Percentiles rank a stretch among this genome's conserved stretches.
Evolutionary conservation across 2,888 invertebrate species (phyloP).

Genomic region (Omphaloscelis lunosa): DNA sequence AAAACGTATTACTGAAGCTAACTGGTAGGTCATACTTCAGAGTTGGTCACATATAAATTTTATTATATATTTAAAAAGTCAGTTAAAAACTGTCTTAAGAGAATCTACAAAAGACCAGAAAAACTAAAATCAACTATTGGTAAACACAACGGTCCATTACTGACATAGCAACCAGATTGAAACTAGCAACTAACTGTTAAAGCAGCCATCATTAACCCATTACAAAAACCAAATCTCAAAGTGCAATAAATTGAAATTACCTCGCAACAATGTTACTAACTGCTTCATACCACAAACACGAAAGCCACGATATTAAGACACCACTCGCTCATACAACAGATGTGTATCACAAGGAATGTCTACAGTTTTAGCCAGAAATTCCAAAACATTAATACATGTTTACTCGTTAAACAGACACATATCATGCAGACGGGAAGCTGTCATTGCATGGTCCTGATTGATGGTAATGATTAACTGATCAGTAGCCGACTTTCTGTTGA

Average conservation of each 20-base stretch:
- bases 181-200: constrained; percentile 1
- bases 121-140: not conserved
- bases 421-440: constrained; percentile 18
- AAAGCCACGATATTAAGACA: constrained; percentile 27
- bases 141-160: not conserved
- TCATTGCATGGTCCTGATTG: constrained; percentile 12
- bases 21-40: no score
- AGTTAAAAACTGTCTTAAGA: not conserved
- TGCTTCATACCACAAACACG: not conserved
- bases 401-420: constrained; percentile 7
- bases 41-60: no score
- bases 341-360: not conserved
- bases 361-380: not conserved
- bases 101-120: not conserved
- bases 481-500: not conserved
- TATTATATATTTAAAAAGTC: no score
- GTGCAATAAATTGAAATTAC: constrained; percentile 27
- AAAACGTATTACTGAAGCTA: no score
- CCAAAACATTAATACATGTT: constrained; percentile 8
- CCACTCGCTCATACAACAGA: constrained; percentile 4
- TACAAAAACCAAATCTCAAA: constrained; percentile 17
- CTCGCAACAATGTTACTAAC: constrained; percentile 11
- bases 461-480: constrained; percentile 1
- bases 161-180: not conserved
- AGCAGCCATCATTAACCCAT: constrained; percentile 17